Base-by-base conservation (phyloP, 2,888 invertebrate species). In the Ptychoptera contaminata region DNA sequence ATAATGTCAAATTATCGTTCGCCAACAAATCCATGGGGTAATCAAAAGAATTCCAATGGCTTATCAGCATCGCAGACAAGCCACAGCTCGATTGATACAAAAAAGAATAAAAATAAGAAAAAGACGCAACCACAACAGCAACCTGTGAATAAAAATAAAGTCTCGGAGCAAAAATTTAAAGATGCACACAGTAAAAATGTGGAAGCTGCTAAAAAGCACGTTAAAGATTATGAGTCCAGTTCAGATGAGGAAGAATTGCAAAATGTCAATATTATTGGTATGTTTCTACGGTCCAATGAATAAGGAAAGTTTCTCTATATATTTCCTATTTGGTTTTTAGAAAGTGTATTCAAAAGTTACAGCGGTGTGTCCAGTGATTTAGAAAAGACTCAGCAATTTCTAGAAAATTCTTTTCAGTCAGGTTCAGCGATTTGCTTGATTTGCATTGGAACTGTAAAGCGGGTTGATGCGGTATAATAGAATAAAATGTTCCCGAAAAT, bases 401-500 rank as follows among this genome's bases (percentile, higher is more conserved):
- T 92, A 43, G 79, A 84, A 57, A 85, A 88, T 61, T 73, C 79
- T 0, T 74, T 90, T 52, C 77, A 81, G 54, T 82, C 86, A 15
- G 82, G 85, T 8, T 75, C 83, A 8, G 77, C 82, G 2, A 82
- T 84, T 10, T 94, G 94, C 58, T 72, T 93, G 2, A 85, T 94
- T 56, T 93, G 93, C 56, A 91, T 93, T 58, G 87, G 82, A 3
- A 80, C 82, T 36, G 77, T 93, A 11, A 87, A 83, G 61, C 74
- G 84, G 52, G 72, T 70, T 44, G 83, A 92, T 57, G 65, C 83
- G 37, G 80, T 78, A 62, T 56, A 58, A n/a, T n/a, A n/a, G n/a
- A 52, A 35, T 48, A 39, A 23, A 41, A 38, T 38, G 37, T 40
- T 8, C 10, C 10, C 14, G n/a, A 8, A 12, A 31, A 30, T 10